These are phyloP conservation scores for Camponotus pennsylvanicus DNA, from an alignment of 1,140 invertebrate species.

Conservation along the genomic window DNA sequence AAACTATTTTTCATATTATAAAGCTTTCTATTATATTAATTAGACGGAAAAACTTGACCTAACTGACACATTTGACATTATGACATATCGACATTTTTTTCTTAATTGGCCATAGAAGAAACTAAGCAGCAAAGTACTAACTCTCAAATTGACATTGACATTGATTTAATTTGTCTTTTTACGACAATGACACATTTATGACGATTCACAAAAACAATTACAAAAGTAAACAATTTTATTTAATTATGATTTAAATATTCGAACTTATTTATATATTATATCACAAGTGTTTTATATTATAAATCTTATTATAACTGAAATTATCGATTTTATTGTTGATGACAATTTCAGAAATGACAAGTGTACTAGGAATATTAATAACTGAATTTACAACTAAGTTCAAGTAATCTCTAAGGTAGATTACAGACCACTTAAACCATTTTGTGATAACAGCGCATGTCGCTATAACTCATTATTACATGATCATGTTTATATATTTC, in stretches of 20 bases:
- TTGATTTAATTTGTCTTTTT: constrained; percentile 26
- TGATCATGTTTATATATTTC: background rate
- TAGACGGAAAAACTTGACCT: background rate
- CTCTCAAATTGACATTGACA: background rate
- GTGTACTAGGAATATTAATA: constrained; percentile 1
- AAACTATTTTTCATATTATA: background rate
- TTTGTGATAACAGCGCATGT: constrained; percentile 38
- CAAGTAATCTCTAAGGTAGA: background rate
- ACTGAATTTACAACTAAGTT: background rate
- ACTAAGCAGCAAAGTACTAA: background rate
- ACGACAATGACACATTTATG: constrained; percentile 12
- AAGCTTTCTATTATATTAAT: background rate
- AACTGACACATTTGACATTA: constrained; percentile 21
- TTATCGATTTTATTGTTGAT: background rate
- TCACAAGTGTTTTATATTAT: background rate
- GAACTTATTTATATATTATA: background rate
- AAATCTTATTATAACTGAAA: background rate
- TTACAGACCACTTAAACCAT: background rate
- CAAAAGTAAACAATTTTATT: background rate
- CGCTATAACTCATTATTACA: constrained; percentile 16
- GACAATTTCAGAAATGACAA: background rate
- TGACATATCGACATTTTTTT: constrained; percentile 1
- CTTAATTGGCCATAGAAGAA: background rate
- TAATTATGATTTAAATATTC: constrained; percentile 10
- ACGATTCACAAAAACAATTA: background rate